phyloP scores from a whole-genome alignment of 2,888 invertebrate species.

The Odontocolon sp. region DNA sequence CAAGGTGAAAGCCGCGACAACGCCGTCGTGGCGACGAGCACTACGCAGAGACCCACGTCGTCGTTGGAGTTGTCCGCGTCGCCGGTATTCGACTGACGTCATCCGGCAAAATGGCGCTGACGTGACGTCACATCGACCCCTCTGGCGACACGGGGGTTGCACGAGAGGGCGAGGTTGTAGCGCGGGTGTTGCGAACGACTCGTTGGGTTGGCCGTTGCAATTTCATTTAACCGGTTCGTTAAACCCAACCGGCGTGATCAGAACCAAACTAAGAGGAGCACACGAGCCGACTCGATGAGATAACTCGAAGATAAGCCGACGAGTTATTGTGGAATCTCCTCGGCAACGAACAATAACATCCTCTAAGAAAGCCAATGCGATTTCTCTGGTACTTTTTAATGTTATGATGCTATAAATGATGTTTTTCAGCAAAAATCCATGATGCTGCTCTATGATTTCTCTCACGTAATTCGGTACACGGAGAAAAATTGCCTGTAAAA shows the following conservation, averaged over 20 bases:
- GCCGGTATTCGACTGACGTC: conserved; percentile 80
- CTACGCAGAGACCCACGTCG: conserved; percentile 60
- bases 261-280: background rate
- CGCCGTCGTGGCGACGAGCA: conserved; percentile 50
- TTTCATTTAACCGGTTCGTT: conserved; percentile 45
- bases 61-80: conserved; percentile 69
- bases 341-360: background rate
- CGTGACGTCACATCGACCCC: conserved; percentile 79
- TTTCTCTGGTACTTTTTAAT: background rate
- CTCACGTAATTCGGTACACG: no score
- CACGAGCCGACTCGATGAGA: conserved; percentile 13
- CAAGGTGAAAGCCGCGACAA: conserved; percentile 63
- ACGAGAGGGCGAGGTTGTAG: conserved; percentile 20
- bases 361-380: background rate
- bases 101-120: conserved; percentile 81
- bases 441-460: no score
- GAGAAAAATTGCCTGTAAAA: no score
- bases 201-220: conserved; percentile 47
- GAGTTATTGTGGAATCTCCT: conserved; percentile 10
- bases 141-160: conserved; percentile 60
- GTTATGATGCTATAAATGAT: no score
- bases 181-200: conserved; percentile 31
- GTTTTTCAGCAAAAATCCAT: no score
- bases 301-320: conserved; percentile 38
- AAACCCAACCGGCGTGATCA: conserved; percentile 29